phyloP scores from a whole-genome alignment of 2,888 invertebrate species.

The Margaritifera margaritifera region DNA sequence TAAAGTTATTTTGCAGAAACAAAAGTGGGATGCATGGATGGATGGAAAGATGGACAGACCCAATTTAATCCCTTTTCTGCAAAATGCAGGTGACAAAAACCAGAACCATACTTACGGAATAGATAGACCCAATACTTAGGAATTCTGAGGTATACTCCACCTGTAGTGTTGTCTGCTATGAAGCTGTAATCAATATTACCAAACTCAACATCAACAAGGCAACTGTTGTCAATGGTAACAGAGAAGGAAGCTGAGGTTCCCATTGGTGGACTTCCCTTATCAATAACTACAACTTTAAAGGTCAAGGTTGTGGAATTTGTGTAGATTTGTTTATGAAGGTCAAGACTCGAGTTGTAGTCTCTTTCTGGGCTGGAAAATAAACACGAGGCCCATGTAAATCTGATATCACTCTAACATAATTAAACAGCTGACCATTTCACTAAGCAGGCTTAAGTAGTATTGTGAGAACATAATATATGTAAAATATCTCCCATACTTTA shows the following conservation, averaged over 20 bases:
- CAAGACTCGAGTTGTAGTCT: slow-evolving; percentile 29
- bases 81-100: too few relatives aligned
- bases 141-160: slow-evolving; percentile 46
- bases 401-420: too few relatives aligned
- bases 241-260: slow-evolving; percentile 51
- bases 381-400: slow-evolving; percentile 12
- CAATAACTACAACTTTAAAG: slow-evolving; percentile 51
- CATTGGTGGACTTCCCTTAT: slow-evolving; percentile 50
- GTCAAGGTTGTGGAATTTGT: slow-evolving; percentile 42
- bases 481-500: too few relatives aligned
- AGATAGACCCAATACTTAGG: slow-evolving; percentile 57
- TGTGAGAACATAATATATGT: too few relatives aligned
- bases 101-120: slow-evolving; percentile 44
- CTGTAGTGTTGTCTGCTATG: slow-evolving; percentile 43
- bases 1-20: too few relatives aligned
- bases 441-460: too few relatives aligned
- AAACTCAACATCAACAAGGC: slow-evolving; percentile 53
- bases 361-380: slow-evolving; percentile 44
- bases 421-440: too few relatives aligned
- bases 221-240: slow-evolving; percentile 57
- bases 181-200: slow-evolving; percentile 43
- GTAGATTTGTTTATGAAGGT: slow-evolving; percentile 51
- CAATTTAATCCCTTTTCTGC: too few relatives aligned
- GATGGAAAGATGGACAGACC: too few relatives aligned
- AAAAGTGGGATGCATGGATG: too few relatives aligned